Conservation (phyloP, 2,888 invertebrate species). For the Leptura quadrifasciata region DNA sequence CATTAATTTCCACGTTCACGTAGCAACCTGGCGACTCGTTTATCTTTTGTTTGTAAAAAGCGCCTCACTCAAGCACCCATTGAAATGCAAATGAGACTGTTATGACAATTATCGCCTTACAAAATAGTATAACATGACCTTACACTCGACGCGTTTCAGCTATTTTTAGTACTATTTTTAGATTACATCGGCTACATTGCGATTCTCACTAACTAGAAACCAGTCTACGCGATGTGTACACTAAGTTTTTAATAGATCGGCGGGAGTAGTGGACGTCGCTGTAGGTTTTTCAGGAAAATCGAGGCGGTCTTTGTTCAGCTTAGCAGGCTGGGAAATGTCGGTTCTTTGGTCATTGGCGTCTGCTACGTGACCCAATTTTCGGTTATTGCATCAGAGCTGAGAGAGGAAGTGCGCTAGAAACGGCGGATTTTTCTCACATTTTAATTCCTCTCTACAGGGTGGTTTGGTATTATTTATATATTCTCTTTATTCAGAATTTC, state of each 20-base stretch:
- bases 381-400: neutral
- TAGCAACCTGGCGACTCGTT: constrained; percentile 41
- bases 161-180: constrained; percentile 63
- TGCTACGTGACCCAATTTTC: neutral
- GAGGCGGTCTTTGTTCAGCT: neutral
- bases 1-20: constrained; percentile 47
- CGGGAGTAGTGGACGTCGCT: neutral
- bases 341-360: constrained; percentile 4
- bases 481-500: too few relatives aligned
- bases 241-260: constrained; percentile 7
- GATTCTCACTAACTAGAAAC: constrained; percentile 44
- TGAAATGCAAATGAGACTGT: constrained; percentile 65
- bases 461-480: too few relatives aligned
- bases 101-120: constrained; percentile 65
- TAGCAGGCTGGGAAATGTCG: neutral
- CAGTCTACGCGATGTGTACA: neutral
- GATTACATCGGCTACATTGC: constrained; percentile 51
- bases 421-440: neutral
- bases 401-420: neutral
- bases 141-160: constrained; percentile 54
- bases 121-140: constrained; percentile 63
- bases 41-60: constrained; percentile 45
- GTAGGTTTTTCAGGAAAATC: constrained; percentile 4
- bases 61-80: constrained; percentile 52
- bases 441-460: neutral